phyloP scores from a whole-genome alignment of 35 echinoderm and acorn worm genomes.

The Ophiothrix spiculata region DNA sequence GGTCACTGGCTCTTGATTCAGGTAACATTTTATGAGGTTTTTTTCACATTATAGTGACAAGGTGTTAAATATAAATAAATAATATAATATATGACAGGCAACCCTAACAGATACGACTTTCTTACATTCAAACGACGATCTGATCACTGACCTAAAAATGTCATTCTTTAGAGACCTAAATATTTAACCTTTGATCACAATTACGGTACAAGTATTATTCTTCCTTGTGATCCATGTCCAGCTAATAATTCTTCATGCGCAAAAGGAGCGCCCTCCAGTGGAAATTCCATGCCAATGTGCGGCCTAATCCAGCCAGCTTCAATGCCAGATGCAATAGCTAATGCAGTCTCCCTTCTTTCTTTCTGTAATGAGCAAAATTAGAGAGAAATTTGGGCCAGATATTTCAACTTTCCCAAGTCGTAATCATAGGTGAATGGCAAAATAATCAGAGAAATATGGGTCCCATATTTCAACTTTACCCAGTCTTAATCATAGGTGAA shows the following conservation, averaged over 20 bases:
- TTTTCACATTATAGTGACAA: no score
- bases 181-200: no score
- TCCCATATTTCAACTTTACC: not conserved
- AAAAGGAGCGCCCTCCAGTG: slow-evolving; percentile 56
- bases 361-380: not conserved
- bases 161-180: no score
- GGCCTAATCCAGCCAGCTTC: slow-evolving; percentile 66
- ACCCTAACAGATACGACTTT: no score
- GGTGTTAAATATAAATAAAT: no score
- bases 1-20: no score
- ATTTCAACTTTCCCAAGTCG: not conserved
- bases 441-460: not conserved
- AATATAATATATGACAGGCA: no score
- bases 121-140: no score
- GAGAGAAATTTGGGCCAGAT: not conserved
- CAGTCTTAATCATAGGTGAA: not conserved
- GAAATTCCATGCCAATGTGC: slow-evolving; percentile 70
- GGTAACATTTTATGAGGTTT: no score
- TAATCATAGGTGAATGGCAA: not conserved
- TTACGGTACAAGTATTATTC: slow-evolving; percentile 65
- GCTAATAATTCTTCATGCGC: slow-evolving; percentile 85
- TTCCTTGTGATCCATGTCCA: slow-evolving; percentile 55
- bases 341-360: not conserved
- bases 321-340: slow-evolving; percentile 56
- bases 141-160: no score